Evolutionary conservation across 2,888 invertebrate species (phyloP).

Genomic region (Ophraella communa): DNA sequence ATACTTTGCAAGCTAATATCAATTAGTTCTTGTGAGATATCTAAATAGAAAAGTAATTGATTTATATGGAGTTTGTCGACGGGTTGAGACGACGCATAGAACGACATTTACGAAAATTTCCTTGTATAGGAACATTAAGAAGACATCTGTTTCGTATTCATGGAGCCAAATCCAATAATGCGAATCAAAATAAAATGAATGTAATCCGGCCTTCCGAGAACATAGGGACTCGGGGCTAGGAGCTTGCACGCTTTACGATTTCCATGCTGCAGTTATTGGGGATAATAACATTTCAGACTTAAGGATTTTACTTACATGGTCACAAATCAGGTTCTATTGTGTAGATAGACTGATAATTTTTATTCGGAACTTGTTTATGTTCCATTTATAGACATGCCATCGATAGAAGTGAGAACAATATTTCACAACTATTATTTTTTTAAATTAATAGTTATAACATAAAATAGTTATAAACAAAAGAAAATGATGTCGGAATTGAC

Average conservation of each 20-base stretch:
- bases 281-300: slow-evolving; percentile 24
- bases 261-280: slow-evolving; percentile 24
- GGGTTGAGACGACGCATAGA: slow-evolving; percentile 11
- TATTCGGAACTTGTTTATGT: background rate
- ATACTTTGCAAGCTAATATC: slow-evolving; percentile 1
- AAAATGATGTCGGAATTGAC: too few species aligned
- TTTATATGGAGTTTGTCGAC: slow-evolving; percentile 24
- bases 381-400: background rate
- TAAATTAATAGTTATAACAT: too few species aligned
- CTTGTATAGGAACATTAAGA: slow-evolving; percentile 32
- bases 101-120: slow-evolving; percentile 28
- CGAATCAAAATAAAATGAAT: slow-evolving; percentile 42
- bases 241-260: slow-evolving; percentile 23
- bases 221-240: slow-evolving; percentile 12
- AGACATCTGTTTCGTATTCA: slow-evolving; percentile 44
- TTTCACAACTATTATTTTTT: too few species aligned
- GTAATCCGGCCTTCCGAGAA: slow-evolving; percentile 37
- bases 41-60: slow-evolving; percentile 30
- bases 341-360: background rate
- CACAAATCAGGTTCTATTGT: slow-evolving; percentile 18
- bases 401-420: background rate
- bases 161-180: slow-evolving; percentile 44
- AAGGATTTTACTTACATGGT: slow-evolving; percentile 15
- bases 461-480: too few species aligned
- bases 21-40: slow-evolving; percentile 16